These are phyloP conservation scores for Drosophila grimshawi DNA, from an alignment of 1,140 invertebrate species.

Conservation along the genomic window DNA sequence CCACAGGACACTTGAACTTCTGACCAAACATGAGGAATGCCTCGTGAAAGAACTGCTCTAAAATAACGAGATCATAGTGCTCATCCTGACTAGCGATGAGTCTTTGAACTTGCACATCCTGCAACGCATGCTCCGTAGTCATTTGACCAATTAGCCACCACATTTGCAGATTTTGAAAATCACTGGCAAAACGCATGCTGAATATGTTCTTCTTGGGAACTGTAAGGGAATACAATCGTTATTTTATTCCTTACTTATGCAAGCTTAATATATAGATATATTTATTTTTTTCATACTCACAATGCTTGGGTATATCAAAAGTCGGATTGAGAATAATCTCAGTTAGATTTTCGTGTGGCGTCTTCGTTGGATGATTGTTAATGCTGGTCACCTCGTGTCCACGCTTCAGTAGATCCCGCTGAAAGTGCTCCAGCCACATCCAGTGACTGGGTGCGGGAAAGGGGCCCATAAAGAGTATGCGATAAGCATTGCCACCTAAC, in stretches of 20 bases:
- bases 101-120: slow-evolving; percentile 84
- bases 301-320: slow-evolving; percentile 85
- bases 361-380: slow-evolving; percentile 84
- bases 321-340: slow-evolving; percentile 85
- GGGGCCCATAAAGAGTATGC: slow-evolving; percentile 81
- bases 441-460: slow-evolving; percentile 85
- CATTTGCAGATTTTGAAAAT: slow-evolving; percentile 75
- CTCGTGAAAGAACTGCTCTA: slow-evolving; percentile 86
- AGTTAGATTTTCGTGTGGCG: slow-evolving; percentile 85
- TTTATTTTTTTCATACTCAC: slow-evolving; percentile 49
- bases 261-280: too few relatives aligned
- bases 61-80: slow-evolving; percentile 85
- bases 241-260: background rate
- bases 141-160: slow-evolving; percentile 84
- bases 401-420: slow-evolving; percentile 85
- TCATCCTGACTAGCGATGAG: slow-evolving; percentile 85
- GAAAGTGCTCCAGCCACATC: slow-evolving; percentile 86
- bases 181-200: slow-evolving; percentile 71
- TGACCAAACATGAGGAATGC: slow-evolving; percentile 86
- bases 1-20: slow-evolving; percentile 86
- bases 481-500: slow-evolving; percentile 37
- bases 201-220: slow-evolving; percentile 83
- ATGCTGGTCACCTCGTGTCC: slow-evolving; percentile 88
- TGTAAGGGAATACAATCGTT: slow-evolving; percentile 6
- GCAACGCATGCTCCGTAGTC: slow-evolving; percentile 85